Base-by-base conservation (phyloP, 2,888 invertebrate genomes). In the Malacosoma neustria region DNA sequence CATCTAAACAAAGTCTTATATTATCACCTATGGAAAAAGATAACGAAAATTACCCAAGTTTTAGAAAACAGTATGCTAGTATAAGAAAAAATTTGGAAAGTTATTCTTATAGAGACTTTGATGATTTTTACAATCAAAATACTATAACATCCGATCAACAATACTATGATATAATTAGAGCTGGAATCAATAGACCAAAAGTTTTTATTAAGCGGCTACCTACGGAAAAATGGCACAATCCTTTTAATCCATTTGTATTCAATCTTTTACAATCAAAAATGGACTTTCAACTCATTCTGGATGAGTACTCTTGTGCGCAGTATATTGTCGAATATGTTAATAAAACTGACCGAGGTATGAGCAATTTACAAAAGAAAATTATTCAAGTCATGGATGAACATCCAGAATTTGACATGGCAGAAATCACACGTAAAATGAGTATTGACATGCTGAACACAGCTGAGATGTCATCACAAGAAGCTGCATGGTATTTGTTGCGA, bases 401-500 rank as follows among this genome's bases (percentile, higher is more conserved):
- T 34, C 55, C 52, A 5, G 46, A 57, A n/a, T 42, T 12, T 2
- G 49, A 57, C 31, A 45, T 44, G 41, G 42, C 43, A 4, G 48
- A 34, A 7, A 41, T 42, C 29, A 46, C 45, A 13, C 48, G 49
- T 48, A 43, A 39, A 12, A 42, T 57, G 12, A 58, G 56, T 43
- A 15, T 53, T 39, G 48, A 58, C 33, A 36, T 73, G 9, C 49
- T 74, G 1, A 67, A 75, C 35, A 42, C 49, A 35, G 56, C 62
- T 32, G 73, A 74, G 43, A 73, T 74, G 48, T 49, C 62, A 4
- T 55, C 54, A 37, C 73, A 75, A 61, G 72, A 74, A 59, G 72
- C 72, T 41, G 76, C 75, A 37, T 79, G 74, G 74, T 77, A 61
- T 57, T 41, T 81, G 2, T 41, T 82, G 33, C 49, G 73, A 15